Evolutionary conservation across 1,140 invertebrate genomes (phyloP).

Genomic region (Galleria mellonella): DNA sequence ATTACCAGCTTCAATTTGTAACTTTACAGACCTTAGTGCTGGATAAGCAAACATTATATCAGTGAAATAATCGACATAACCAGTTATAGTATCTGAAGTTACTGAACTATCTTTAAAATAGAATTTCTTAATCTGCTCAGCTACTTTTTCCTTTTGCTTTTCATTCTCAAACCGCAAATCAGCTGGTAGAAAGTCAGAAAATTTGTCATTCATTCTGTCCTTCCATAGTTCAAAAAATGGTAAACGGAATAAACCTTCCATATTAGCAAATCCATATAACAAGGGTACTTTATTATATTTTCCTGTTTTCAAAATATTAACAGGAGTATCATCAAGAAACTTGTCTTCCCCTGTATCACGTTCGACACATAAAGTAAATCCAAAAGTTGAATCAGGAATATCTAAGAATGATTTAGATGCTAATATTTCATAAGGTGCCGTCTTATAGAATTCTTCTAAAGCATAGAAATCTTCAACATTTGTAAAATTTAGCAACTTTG

Average conservation of each 20-base stretch:
- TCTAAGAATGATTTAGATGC: conserved; percentile 12
- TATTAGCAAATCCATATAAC: conserved; percentile 31
- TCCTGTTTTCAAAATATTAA: conserved; percentile 25
- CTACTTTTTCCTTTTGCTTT: conserved; percentile 25
- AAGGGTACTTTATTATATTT: conserved; percentile 28
- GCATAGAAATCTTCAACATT: conserved; percentile 26
- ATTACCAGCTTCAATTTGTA: conserved; percentile 32
- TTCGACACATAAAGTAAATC: conserved; percentile 33
- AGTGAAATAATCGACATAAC: conserved; percentile 33
- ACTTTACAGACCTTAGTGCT: conserved; percentile 22
- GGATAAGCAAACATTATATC: conserved; percentile 35
- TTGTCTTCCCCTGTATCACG: conserved; percentile 13
- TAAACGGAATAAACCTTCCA: conserved; percentile 30
- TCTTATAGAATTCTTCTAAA: conserved; percentile 46
- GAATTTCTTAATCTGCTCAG: conserved; percentile 29
- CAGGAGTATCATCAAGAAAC: conserved; percentile 27
- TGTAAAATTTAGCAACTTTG: conserved; percentile 16
- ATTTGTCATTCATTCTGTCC: conserved; percentile 40
- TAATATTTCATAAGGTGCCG: conserved; percentile 22
- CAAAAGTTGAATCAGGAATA: conserved; percentile 13
- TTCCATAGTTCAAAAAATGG: conserved; percentile 23
- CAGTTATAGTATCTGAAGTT: conserved; percentile 19
- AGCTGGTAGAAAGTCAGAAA: conserved; percentile 38
- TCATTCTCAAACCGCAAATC: conserved; percentile 36
- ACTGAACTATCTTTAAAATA: conserved; percentile 34